phyloP scores from a whole-genome alignment of 2,113 vertebrate genomes.

The Craseonycteris thonglongyai region DNA sequence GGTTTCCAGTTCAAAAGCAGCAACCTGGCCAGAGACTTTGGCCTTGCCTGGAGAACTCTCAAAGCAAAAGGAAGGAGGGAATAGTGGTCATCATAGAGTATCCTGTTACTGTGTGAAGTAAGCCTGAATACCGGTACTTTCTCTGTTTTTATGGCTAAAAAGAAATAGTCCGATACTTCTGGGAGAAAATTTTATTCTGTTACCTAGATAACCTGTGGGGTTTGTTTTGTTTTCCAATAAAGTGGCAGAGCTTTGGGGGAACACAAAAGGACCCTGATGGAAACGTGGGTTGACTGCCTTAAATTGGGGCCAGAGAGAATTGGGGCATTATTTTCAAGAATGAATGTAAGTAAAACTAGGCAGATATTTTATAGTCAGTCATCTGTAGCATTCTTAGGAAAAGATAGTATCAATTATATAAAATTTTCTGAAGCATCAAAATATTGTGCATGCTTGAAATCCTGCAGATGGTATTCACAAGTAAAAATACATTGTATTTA shows the following conservation, averaged over 20 bases:
- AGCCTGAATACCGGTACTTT: not conserved
- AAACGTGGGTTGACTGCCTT: not conserved
- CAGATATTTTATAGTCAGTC: slow-evolving; percentile 49
- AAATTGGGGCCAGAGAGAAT: not conserved
- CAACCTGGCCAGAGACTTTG: not conserved
- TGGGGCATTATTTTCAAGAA: slow-evolving; percentile 7
- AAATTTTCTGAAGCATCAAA: slow-evolving; percentile 72
- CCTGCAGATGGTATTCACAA: slow-evolving; percentile 76
- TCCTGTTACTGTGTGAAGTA: not conserved
- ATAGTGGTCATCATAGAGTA: not conserved
- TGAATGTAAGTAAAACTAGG: slow-evolving; percentile 51
- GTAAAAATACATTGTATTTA: slow-evolving; percentile 65
- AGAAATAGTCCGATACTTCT: not conserved
- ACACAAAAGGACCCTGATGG: not conserved
- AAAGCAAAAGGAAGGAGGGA: not conserved
- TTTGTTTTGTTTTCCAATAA: not conserved
- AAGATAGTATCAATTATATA: slow-evolving; percentile 67
- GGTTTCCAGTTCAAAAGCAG: not conserved
- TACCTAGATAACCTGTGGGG: not conserved
- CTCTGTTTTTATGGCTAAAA: not conserved
- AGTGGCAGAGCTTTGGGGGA: not conserved
- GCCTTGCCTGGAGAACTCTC: not conserved
- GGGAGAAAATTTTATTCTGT: not conserved
- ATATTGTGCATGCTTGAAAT: slow-evolving; percentile 78
- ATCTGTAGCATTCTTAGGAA: slow-evolving; percentile 65